Conservation (phyloP, 2,888 invertebrate genomes). For the Tribolium freemani region DNA sequence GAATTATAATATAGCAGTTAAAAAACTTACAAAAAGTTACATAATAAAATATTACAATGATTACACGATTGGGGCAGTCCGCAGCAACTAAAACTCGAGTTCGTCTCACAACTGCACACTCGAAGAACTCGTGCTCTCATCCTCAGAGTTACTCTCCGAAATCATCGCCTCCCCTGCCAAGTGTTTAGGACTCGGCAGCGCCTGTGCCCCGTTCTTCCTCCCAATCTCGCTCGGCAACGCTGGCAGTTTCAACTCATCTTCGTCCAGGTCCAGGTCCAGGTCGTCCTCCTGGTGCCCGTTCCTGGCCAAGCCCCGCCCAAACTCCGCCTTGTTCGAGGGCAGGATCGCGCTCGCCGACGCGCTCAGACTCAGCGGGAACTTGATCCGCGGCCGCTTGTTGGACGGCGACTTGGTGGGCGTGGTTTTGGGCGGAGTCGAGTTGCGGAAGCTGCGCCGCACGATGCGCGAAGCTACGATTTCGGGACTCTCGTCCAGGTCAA, state of each 20-base stretch:
- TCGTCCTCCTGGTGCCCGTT: constrained; percentile 42
- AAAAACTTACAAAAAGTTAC: constrained; percentile 38
- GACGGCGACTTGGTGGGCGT: constrained; percentile 64
- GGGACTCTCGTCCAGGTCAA: constrained; percentile 83
- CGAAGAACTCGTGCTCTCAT: constrained; percentile 71
- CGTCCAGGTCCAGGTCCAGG: constrained; percentile 57
- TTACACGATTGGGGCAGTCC: constrained; percentile 16
- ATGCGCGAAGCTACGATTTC: constrained; percentile 80
- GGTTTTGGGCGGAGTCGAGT: constrained; percentile 67
- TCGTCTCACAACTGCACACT: constrained; percentile 66
- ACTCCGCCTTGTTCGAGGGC: constrained; percentile 60
- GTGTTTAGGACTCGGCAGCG: constrained; percentile 72
- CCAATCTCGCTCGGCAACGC: constrained; percentile 66
- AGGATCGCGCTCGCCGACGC: constrained; percentile 70
- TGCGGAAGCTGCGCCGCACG: constrained; percentile 78
- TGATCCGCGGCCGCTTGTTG: constrained; percentile 67
- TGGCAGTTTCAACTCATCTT: constrained; percentile 61
- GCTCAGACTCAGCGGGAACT: constrained; percentile 68
- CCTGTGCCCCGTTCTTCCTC: constrained; percentile 57
- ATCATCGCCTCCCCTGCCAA: constrained; percentile 80
- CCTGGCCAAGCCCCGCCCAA: constrained; percentile 59
- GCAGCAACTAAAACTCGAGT: constrained; percentile 52
- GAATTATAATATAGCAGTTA: constrained; percentile 12
- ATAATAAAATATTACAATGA: constrained; percentile 23
- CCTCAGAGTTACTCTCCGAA: constrained; percentile 75